Conservation (phyloP, 1,140 invertebrate genomes). For the Leptopilina boulardi region DNA sequence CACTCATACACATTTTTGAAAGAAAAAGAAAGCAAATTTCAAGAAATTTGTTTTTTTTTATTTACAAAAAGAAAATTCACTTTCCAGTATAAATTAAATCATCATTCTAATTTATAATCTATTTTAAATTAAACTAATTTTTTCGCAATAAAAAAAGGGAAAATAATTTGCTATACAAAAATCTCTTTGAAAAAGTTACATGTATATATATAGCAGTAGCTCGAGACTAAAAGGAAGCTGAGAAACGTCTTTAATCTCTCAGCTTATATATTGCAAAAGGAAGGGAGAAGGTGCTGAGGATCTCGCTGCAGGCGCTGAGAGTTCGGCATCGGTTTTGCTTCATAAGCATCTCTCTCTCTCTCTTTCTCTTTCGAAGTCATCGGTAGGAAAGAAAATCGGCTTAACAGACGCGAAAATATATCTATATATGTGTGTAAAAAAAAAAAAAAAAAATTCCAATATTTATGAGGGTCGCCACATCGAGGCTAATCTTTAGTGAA, state of each 20-base stretch:
- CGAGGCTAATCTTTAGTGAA: slow-evolving; percentile 73
- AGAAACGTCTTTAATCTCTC: slow-evolving; percentile 70
- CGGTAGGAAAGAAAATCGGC: slow-evolving; percentile 75
- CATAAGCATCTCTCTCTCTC: slow-evolving; percentile 66
- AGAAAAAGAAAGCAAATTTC: not conserved
- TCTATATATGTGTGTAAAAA: slow-evolving; percentile 40
- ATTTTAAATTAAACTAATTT: no score
- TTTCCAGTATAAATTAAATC: not conserved
- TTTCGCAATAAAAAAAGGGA: not conserved
- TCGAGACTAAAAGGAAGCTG: slow-evolving; percentile 60
- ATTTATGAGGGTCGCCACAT: slow-evolving; percentile 76
- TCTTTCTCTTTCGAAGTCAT: no score
- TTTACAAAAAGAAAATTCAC: not conserved
- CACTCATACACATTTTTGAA: slow-evolving; percentile 4
- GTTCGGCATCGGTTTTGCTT: slow-evolving; percentile 69
- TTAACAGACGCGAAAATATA: slow-evolving; percentile 69
- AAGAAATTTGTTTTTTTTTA: not conserved
- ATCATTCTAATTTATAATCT: no score
- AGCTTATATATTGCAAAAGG: slow-evolving; percentile 70
- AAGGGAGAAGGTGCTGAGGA: slow-evolving; percentile 53
- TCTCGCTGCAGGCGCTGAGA: slow-evolving; percentile 66
- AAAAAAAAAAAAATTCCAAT: slow-evolving; percentile 70
- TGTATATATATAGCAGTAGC: not conserved
- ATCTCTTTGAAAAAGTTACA: no score
- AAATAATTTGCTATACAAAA: not conserved